Base-by-base conservation (phyloP, 2,888 invertebrate genomes). In the Meganola albula region DNA sequence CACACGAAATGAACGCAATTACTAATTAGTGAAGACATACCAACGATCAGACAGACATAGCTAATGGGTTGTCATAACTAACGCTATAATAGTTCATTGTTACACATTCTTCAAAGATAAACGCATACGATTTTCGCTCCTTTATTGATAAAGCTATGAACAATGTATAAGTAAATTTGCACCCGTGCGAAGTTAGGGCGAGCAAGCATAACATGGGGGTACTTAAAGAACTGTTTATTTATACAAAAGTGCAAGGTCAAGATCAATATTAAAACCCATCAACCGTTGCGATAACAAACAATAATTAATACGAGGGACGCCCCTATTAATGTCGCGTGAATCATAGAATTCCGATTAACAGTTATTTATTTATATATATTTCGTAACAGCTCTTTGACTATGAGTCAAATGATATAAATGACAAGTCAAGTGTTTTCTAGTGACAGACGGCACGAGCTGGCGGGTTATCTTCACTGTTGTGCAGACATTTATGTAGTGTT, bases 281-380 rank as follows among this genome's bases (percentile, higher is more conserved):
- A n/a, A n/a, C n/a, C n/a, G n/a, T n/a, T n/a, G n/a, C 46, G 40
- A 44, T 48, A 46, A 26, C 28, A 33, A 27, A 40, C 31, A 48
- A 47, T 39, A 47, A 49, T 48, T 47, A 43, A 33, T 25, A 27
- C 35, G 26, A 28, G 34, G 26, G 23, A 7, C 8, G 18, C 12
- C 35, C 37, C 28, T 35, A 50, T 39, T 46, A 40, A 46, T 37
- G 34, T 43, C 25, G 29, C 18, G 33, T 48, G 49, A 50, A 41
- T 50, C 51, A 49, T 13, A 24, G 40, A n/a, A n/a, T 40, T 51
- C 40, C 35, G 35, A 34, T 47, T 52, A 42, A 40, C 34, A 27
- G 24, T 33, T 33, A 46, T 48, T 37, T 31, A 41, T 36, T 33
- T 31, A 25, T 30, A 33, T 31, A 24, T 32, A 3, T 3, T n/a